Base-by-base conservation (phyloP, 2,888 invertebrate species). In the Meta bourneti region DNA sequence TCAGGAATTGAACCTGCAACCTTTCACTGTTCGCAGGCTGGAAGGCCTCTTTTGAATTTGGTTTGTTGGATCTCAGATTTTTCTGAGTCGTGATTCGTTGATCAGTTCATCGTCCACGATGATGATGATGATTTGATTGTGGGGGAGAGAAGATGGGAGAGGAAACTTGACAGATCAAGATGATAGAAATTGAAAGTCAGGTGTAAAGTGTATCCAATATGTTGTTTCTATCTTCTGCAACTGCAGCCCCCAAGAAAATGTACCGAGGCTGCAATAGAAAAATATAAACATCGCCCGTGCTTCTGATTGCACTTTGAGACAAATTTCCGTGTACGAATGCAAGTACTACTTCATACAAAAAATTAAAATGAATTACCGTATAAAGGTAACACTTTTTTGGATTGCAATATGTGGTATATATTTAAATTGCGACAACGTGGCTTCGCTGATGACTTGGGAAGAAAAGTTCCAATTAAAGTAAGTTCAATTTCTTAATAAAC, bases 281-380 rank as follows among this genome's bases (percentile, higher is more conserved):
- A 61, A 9, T 16, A 6, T 61, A 11, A 8, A 9, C 61, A 61
- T 61, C 61, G 13, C 61, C 61, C 61, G 61, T 61, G 61, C 61
- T 16, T 61, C 11, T 16, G 61, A 34, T 34, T 48, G 34, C 74
- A 74, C 34, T 74, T 74, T 5, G 13, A 71, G 13, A 74, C 84
- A 74, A n/a, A 77, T 70, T 85, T 87, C 61, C 72, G 52, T 34
- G 71, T 54, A 78, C 78, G 71, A 77, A 78, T 86, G 71, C 79
- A 52, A 69, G 71, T 80, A 69, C 20, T 49, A 71, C 49, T 78
- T 19, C 54, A 20, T 79, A 11, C 19, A 51, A 72, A 71, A 77
- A 82, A 89, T 89, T 89, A 89, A 16, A 71, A 89, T 89, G 89
- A 78, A 34, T 78, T 89, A 83, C 77, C 78, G 71, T 83, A 71